A percentile compares a stretch with the other conserved stretches of the same genome.
These are phyloP conservation scores for Nyctalus aviator DNA, from an alignment of 2,797 vertebrate genomes.

Conservation along the genomic window DNA sequence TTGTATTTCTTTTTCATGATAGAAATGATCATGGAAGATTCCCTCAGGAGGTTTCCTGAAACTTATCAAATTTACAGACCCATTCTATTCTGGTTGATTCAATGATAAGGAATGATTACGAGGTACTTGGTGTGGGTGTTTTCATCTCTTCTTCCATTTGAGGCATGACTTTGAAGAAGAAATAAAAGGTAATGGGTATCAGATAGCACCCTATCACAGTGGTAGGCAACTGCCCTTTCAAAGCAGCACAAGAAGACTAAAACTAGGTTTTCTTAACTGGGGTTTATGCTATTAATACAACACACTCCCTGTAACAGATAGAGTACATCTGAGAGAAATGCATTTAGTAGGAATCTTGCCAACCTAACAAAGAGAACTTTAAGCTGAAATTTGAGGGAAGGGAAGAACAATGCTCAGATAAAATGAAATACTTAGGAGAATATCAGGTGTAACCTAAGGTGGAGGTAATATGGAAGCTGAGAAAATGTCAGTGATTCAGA, in stretches of 20 bases:
- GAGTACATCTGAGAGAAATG: not conserved
- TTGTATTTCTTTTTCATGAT: not conserved
- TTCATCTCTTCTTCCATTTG: conserved; percentile 41
- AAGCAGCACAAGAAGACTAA: not conserved
- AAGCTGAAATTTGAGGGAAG: conserved; percentile 35
- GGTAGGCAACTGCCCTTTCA: not conserved
- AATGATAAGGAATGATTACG: not conserved
- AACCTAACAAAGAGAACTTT: conserved; percentile 11
- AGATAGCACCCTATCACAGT: not conserved
- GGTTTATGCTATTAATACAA: not conserved
- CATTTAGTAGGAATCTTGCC: conserved; percentile 14
- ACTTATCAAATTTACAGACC: not conserved
- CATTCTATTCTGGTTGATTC: not conserved
- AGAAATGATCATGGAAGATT: not conserved
- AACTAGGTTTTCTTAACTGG: not conserved
- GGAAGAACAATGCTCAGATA: conserved; percentile 9
- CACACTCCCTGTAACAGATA: not conserved
- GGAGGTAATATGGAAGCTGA: not conserved
- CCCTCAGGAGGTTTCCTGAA: not conserved
- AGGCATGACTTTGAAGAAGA: conserved; percentile 38
- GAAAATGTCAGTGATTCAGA: conserved; percentile 7
- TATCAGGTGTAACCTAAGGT: not conserved
- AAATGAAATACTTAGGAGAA: conserved; percentile 11
- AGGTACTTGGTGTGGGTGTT: not conserved
- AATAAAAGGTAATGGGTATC: not conserved